These are phyloP conservation scores for Trididemnum miniatum DNA, from an alignment of 23 tunicate species.

Conservation along the genomic window DNA sequence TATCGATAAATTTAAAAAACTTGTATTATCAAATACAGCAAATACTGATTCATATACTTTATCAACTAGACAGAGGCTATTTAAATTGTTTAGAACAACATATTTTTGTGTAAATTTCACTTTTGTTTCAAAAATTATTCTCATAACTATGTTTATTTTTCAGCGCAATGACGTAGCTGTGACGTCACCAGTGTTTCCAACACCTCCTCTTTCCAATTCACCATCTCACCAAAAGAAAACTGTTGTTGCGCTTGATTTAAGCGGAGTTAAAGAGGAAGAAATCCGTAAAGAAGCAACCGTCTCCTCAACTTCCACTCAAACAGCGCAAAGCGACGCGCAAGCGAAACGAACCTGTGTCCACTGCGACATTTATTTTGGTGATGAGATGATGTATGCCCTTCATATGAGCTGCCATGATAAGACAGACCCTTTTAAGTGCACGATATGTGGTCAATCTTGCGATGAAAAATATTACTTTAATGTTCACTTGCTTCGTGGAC, in stretches of 20 bases:
- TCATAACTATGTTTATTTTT: conserved; percentile 23
- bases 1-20: too few relatives aligned
- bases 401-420: conserved; percentile 98
- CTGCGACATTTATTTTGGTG: conserved; percentile 91
- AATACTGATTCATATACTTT: too few relatives aligned
- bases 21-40: too few relatives aligned
- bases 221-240: conserved; percentile 34
- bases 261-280: conserved; percentile 59
- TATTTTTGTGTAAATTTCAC: too few relatives aligned
- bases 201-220: conserved; percentile 62
- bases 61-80: too few relatives aligned
- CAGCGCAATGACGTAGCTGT: conserved; percentile 28
- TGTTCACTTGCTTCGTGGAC: conserved; percentile 85
- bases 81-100: too few relatives aligned
- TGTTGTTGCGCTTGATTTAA: conserved; percentile 49
- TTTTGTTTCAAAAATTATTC: too few relatives aligned
- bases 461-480: conserved; percentile 95
- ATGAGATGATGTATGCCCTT: conserved; percentile 91
- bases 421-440: conserved; percentile 83
- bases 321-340: not conserved
- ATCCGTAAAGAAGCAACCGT: not conserved
- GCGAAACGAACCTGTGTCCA: conserved; percentile 64
- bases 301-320: conserved; percentile 41
- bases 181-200: conserved; percentile 47
- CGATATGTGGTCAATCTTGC: conserved; percentile 89